Evolutionary conservation across 2,113 vertebrate genomes (phyloP).

Genomic region (Cyanoramphus novaezelandiae): DNA sequence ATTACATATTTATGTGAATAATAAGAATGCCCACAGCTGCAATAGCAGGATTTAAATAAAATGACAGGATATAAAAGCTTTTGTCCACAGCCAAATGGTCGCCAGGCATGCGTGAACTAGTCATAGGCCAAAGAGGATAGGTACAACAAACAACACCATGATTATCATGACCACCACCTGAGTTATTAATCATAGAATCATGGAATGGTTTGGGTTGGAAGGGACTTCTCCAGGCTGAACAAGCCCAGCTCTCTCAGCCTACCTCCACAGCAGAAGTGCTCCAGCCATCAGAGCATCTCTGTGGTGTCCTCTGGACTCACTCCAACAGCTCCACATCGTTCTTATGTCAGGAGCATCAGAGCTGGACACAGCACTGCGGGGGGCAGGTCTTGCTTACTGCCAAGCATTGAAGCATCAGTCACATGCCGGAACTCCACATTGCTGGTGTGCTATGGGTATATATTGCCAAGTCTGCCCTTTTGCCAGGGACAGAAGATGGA

Average conservation of each 20-base stretch:
- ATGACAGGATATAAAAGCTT: not conserved
- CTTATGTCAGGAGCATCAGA: not conserved
- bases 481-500: not conserved
- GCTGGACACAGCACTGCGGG: not conserved
- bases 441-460: not conserved
- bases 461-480: not conserved
- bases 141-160: not conserved
- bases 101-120: not conserved
- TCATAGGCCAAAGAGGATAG: not conserved
- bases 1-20: conserved; percentile 48
- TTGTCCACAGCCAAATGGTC: not conserved
- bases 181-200: not conserved
- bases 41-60: not conserved
- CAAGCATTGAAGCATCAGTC: not conserved
- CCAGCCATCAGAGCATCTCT: not conserved
- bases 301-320: not conserved
- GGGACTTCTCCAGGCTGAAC: not conserved
- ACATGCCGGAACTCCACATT: not conserved
- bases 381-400: not conserved
- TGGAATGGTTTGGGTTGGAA: not conserved
- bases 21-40: not conserved
- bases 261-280: not conserved
- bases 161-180: not conserved
- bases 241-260: not conserved
- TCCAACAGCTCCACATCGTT: not conserved